Evolutionary conservation across 1,140 invertebrate species (phyloP), one percentile per base, ranked within the genome.

Genomic region (Sycophaga agraensis): DNA sequence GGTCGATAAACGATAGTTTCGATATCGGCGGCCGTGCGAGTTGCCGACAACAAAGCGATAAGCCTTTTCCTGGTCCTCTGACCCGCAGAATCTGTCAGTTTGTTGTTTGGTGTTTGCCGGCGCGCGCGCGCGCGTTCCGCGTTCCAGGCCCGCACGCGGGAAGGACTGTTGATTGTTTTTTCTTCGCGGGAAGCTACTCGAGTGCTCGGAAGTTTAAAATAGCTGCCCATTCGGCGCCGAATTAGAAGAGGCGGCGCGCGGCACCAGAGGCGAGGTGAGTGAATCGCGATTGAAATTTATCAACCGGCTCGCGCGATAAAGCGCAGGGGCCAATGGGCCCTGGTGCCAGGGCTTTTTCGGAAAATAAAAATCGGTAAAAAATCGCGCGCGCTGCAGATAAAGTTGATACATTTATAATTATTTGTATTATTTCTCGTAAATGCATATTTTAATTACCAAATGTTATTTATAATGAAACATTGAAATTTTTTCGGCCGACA

Each of bases 401-500:
- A 42, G 26, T 54, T 54, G 28, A 22, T 35, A 24, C n/a, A 51
- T 26, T 51, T 35, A 26, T 53, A 46, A 51, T 53, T 53, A 53
- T 37, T 45, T 53, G 16, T 60, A 35, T 45, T 37, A 43, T 28
- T 37, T 1, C 14, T 8, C 17, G 21, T 57, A 57, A 34, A 37
- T 26, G 35, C 22, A 51, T 34, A 43, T 59, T 60, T 43, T 45
- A 35, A 60, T 60, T 19, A 60, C 26, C 17, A 26, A 40, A 39
- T 34, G 46, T 21, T 59, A 59, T 59, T 50, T 26, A 35, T 22
- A 50, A 50, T 11, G 40, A 60, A 53, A 53, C 28, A 39, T 28
- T 19, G 37, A 37, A 35, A n/a, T 46, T 61, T 55, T 61, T 48
- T 48, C 22, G n/a, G n/a, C n/a, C n/a, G n/a, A n/a, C n/a, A n/a